A percentile compares a stretch with the other conserved stretches of the same genome.
Evolutionary conservation across 2,113 vertebrate genomes (phyloP).

Genomic region (Malurus melanocephalus): DNA sequence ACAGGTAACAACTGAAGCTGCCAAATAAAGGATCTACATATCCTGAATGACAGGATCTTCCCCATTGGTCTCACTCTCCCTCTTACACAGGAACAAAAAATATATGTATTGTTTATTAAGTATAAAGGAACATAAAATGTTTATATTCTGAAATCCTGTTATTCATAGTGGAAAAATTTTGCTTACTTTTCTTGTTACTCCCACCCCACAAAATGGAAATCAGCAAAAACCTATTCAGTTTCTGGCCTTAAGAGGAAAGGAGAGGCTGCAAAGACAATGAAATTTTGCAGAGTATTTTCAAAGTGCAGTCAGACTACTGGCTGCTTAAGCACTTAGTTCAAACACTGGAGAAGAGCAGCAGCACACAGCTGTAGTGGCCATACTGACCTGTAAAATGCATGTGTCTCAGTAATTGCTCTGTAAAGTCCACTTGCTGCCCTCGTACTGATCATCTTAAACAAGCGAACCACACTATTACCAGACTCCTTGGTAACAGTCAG

Average conservation of each 20-base stretch:
- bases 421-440: conserved; percentile 95
- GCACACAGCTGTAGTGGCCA: neutral
- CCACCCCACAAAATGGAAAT: neutral
- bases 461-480: conserved; percentile 87
- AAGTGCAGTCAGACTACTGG: neutral
- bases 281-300: neutral
- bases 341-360: neutral
- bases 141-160: neutral
- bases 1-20: neutral
- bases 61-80: neutral
- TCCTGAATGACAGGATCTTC: neutral
- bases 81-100: neutral
- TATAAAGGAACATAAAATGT: neutral
- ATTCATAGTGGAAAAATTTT: neutral
- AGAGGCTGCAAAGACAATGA: neutral
- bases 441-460: conserved; percentile 96
- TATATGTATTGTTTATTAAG: neutral
- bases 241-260: neutral
- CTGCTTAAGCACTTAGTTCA: neutral
- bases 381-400: conserved; percentile 94
- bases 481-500: conserved; percentile 93
- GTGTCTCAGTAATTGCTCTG: conserved; percentile 93
- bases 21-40: neutral
- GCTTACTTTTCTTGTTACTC: neutral
- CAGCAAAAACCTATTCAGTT: neutral